Conservation (phyloP, 2,888 invertebrate species). For the Malthinus seriepunctatus region DNA sequence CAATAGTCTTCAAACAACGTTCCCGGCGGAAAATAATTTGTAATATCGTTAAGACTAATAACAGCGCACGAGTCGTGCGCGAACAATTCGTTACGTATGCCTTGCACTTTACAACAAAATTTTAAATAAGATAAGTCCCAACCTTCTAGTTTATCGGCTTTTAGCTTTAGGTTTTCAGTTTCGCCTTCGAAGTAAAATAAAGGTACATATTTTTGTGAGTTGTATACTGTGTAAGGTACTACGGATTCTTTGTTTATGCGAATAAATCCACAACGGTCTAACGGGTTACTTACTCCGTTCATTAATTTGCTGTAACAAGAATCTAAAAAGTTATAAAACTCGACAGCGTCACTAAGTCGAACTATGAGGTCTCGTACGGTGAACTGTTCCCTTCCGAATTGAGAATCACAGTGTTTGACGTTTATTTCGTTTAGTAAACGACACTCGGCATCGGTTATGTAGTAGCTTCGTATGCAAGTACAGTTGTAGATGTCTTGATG, state of each 20-base stretch:
- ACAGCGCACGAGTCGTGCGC: conserved; percentile 90
- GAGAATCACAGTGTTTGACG: conserved; percentile 85
- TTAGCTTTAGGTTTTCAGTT: conserved; percentile 87
- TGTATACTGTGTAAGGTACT: conserved; percentile 87
- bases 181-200: conserved; percentile 89
- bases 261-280: conserved; percentile 88
- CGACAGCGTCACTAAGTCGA: conserved; percentile 82
- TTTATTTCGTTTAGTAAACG: conserved; percentile 91
- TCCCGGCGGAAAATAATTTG: conserved; percentile 87
- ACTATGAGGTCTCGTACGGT: conserved; percentile 90
- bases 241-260: conserved; percentile 92
- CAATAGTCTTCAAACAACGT: conserved; percentile 92
- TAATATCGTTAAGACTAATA: conserved; percentile 87
- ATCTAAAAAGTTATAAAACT: conserved; percentile 88
- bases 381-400: conserved; percentile 87
- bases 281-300: conserved; percentile 67
- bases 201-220: conserved; percentile 85
- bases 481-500: conserved; percentile 90
- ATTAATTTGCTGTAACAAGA: conserved; percentile 85
- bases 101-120: conserved; percentile 93
- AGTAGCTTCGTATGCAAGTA: conserved; percentile 90
- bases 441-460: conserved; percentile 89
- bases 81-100: conserved; percentile 87
- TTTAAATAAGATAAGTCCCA: conserved; percentile 93
- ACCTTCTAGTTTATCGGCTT: conserved; percentile 84